Conservation (phyloP, 64 coral and sea anemone genomes). For the Montipora sp. region DNA sequence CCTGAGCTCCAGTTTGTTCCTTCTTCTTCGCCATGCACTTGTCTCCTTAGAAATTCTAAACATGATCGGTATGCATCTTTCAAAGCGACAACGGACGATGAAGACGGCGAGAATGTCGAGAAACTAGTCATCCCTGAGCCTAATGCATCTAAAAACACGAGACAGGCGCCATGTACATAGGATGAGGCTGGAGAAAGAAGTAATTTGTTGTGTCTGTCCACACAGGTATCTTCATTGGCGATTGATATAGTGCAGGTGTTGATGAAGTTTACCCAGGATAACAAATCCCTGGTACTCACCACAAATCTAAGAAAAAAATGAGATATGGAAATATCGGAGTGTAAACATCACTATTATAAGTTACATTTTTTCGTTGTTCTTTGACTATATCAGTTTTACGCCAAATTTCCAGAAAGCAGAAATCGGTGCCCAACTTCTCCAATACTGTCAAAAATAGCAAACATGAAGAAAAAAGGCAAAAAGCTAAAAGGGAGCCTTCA, state of each 20-base stretch:
- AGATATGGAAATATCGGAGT: background rate
- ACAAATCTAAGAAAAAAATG: constrained; percentile 67
- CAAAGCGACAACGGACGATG: constrained; percentile 41
- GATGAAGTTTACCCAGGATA: constrained; percentile 95
- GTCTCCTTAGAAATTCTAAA: constrained; percentile 70
- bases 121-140: constrained; percentile 68
- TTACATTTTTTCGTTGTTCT: no score
- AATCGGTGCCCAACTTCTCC: no score
- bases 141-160: constrained; percentile 93
- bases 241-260: constrained; percentile 64
- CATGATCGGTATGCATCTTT: constrained; percentile 75
- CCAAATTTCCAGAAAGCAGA: no score
- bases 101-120: background rate
- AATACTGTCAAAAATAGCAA: no score
- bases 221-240: background rate
- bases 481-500: no score
- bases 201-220: background rate
- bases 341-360: no score
- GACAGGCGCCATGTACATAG: constrained; percentile 90
- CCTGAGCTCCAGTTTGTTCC: background rate
- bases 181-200: constrained; percentile 66
- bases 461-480: no score
- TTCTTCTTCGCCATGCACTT: constrained; percentile 20
- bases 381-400: no score
- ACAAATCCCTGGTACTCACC: constrained; percentile 85